Evolutionary conservation across 2,888 invertebrate genomes (phyloP).

Genomic region (Tetragnatha montana): DNA sequence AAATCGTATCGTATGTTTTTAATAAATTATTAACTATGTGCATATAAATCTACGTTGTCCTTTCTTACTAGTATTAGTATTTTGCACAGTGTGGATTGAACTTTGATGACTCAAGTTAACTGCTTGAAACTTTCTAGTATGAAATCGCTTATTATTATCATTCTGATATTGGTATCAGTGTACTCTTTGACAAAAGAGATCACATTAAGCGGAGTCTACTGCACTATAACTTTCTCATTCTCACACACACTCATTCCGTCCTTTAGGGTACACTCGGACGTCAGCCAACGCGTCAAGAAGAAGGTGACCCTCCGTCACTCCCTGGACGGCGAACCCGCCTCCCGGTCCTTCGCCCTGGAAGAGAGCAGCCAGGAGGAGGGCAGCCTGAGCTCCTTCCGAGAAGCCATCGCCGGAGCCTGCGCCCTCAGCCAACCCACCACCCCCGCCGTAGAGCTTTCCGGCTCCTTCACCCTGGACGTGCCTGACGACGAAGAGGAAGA

Average conservation of each 20-base stretch:
- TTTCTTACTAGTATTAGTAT: too few relatives aligned
- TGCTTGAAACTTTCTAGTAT: too few relatives aligned
- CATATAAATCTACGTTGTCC: too few relatives aligned
- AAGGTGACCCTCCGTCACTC: slow-evolving; percentile 85
- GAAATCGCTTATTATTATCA: too few relatives aligned
- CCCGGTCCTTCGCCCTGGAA: slow-evolving; percentile 53
- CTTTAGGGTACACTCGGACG: slow-evolving; percentile 78
- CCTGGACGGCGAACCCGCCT: slow-evolving; percentile 65
- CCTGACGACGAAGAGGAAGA: slow-evolving; percentile 49
- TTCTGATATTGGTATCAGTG: too few relatives aligned
- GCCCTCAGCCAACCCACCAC: slow-evolving; percentile 17
- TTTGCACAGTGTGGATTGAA: too few relatives aligned
- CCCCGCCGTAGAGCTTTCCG: slow-evolving; percentile 25
- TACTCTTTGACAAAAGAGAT: too few relatives aligned
- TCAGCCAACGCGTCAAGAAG: slow-evolving; percentile 88
- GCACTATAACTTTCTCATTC: background rate
- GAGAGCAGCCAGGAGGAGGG: slow-evolving; percentile 53
- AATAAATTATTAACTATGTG: too few relatives aligned
- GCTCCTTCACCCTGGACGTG: slow-evolving; percentile 52
- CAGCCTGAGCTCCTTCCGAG: slow-evolving; percentile 27
- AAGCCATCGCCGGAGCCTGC: slow-evolving; percentile 3
- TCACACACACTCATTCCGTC: background rate
- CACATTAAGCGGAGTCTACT: too few relatives aligned
- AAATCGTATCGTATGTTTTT: too few relatives aligned
- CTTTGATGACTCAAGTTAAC: too few relatives aligned